These are phyloP conservation scores for Talpa occidentalis DNA, from an alignment of 2,113 vertebrate species.

Conservation along the genomic window DNA sequence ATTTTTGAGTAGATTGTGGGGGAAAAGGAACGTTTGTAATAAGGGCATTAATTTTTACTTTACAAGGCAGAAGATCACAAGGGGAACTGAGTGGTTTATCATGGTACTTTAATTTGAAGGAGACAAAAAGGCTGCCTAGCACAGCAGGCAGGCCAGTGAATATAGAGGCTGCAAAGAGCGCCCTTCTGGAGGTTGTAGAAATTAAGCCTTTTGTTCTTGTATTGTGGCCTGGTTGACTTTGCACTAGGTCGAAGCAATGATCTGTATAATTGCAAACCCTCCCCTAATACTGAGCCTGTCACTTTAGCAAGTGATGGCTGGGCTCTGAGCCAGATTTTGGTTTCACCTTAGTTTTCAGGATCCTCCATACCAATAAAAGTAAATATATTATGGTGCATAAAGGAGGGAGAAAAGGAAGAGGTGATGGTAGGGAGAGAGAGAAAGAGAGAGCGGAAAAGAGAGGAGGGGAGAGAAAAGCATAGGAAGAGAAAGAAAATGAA, in stretches of 20 bases:
- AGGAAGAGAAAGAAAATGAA: background rate
- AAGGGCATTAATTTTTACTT: constrained; percentile 68
- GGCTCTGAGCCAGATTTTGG: constrained; percentile 64
- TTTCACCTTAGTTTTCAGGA: constrained; percentile 73
- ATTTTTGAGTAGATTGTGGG: background rate
- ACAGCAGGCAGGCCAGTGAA: constrained; percentile 1
- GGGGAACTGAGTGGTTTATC: constrained; percentile 56
- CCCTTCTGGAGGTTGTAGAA: constrained; percentile 48
- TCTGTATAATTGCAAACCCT: constrained; percentile 76
- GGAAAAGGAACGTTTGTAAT: constrained; percentile 60
- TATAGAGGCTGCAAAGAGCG: background rate
- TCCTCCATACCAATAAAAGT: constrained; percentile 37
- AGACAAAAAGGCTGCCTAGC: background rate
- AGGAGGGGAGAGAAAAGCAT: background rate
- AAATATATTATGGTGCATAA: constrained; percentile 18
- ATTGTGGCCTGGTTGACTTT: constrained; percentile 79
- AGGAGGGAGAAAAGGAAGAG: background rate
- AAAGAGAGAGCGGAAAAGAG: background rate
- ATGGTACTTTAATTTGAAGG: background rate
- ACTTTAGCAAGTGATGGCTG: constrained; percentile 65
- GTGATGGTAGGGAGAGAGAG: background rate
- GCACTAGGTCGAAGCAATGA: constrained; percentile 75
- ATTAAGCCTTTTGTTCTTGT: constrained; percentile 68
- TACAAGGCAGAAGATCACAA: constrained; percentile 32
- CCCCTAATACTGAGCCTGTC: constrained; percentile 40